Conservation (phyloP, 2,797 vertebrate genomes). For the Microhierax caerulescens region DNA sequence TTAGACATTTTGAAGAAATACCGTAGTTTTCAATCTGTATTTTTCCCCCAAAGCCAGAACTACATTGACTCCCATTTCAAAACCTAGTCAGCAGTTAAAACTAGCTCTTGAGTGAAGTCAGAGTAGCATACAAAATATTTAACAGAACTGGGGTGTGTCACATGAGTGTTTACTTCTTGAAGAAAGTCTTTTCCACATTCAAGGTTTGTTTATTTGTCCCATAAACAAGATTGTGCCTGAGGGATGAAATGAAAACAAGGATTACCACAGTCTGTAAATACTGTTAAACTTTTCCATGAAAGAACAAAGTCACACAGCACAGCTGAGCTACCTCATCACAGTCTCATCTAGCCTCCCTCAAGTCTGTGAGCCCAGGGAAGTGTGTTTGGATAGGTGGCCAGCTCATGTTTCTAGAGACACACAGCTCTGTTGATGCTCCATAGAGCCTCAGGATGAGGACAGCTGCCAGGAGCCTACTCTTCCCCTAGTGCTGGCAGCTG, state of each 20-base stretch:
- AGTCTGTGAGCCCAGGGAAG: not conserved
- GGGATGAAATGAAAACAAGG: slow-evolving; percentile 14
- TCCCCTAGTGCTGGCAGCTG: not conserved
- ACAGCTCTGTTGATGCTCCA: slow-evolving; percentile 3
- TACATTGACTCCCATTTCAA: slow-evolving; percentile 33
- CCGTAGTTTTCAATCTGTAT: slow-evolving; percentile 34
- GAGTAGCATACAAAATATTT: slow-evolving; percentile 76
- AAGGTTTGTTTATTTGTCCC: slow-evolving; percentile 95
- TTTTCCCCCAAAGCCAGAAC: slow-evolving; percentile 47
- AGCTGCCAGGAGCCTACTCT: slow-evolving; percentile 1
- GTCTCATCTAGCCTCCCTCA: not conserved
- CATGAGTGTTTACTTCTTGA: slow-evolving; percentile 54
- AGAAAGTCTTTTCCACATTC: slow-evolving; percentile 53
- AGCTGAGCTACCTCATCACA: not conserved
- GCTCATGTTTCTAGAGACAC: not conserved
- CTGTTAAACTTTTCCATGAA: not conserved
- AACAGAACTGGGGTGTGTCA: slow-evolving; percentile 66
- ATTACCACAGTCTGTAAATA: not conserved
- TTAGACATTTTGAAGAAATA: slow-evolving; percentile 64
- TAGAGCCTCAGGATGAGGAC: not conserved
- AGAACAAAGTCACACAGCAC: not conserved
- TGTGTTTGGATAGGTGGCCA: not conserved
- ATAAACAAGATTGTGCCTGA: slow-evolving; percentile 92
- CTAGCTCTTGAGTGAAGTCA: slow-evolving; percentile 71
- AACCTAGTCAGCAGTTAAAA: slow-evolving; percentile 68